phyloP scores from a whole-genome alignment of 2,797 vertebrate species.

The Pelobates cultripes region DNA sequence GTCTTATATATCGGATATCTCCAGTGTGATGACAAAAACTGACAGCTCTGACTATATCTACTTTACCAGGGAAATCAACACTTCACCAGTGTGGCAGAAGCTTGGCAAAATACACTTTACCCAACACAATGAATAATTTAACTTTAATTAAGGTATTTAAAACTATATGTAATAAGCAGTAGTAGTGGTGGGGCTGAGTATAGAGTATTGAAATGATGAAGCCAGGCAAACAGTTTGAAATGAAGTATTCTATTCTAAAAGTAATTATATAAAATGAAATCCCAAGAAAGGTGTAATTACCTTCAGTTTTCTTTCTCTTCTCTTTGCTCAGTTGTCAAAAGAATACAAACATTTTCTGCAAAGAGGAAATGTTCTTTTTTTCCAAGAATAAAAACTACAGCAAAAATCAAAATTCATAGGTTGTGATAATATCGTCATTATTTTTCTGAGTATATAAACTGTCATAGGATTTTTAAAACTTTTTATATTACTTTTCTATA shows the following conservation, averaged over 20 bases:
- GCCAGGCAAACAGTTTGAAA: slow-evolving; percentile 32
- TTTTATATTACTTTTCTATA: too few relatives aligned
- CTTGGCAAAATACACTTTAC: slow-evolving; percentile 42
- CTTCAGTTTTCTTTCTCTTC: slow-evolving; percentile 21
- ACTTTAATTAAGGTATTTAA: slow-evolving; percentile 50
- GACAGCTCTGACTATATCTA: too few relatives aligned
- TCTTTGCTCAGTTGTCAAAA: slow-evolving; percentile 8
- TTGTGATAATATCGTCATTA: too few relatives aligned
- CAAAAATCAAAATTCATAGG: too few relatives aligned
- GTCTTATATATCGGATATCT: too few relatives aligned
- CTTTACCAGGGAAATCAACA: background rate
- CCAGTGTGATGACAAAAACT: too few relatives aligned
- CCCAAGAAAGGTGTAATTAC: slow-evolving; percentile 43
- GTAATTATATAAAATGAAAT: slow-evolving; percentile 47
- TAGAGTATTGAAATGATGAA: slow-evolving; percentile 15
- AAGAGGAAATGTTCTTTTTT: too few relatives aligned
- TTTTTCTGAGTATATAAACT: too few relatives aligned
- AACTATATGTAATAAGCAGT: slow-evolving; percentile 46
- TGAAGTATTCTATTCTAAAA: slow-evolving; percentile 31
- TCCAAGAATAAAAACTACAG: too few relatives aligned
- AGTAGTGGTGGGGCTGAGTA: background rate
- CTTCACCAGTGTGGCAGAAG: slow-evolving; percentile 50
- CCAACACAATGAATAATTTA: slow-evolving; percentile 54
- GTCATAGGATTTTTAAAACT: too few relatives aligned
- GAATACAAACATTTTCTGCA: background rate